Evolutionary conservation across 2,888 invertebrate genomes (phyloP).

Genomic region (Microchrysa polita): DNA sequence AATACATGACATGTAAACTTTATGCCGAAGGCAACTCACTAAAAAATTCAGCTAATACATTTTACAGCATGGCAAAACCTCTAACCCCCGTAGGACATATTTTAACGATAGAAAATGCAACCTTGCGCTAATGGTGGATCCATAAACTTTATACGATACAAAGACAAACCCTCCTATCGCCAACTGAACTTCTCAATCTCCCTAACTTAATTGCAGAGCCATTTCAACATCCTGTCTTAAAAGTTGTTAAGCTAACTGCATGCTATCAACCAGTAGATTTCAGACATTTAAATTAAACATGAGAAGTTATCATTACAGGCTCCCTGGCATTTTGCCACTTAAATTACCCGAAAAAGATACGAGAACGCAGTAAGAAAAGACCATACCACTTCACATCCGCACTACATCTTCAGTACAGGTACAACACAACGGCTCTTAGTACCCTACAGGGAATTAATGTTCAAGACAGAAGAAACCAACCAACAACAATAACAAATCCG

Average conservation of each 20-base stretch:
- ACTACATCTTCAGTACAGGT: background rate
- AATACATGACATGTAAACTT: too few species aligned
- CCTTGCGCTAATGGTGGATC: too few species aligned
- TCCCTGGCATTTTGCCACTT: background rate
- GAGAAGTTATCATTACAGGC: conserved; percentile 3
- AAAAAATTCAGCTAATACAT: too few species aligned
- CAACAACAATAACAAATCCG: conserved; percentile 7
- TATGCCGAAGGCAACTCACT: too few species aligned
- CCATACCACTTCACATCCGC: conserved; percentile 5
- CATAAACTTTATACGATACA: too few species aligned
- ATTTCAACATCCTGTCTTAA: conserved; percentile 13
- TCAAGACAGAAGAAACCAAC: background rate
- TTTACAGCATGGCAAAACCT: too few species aligned
- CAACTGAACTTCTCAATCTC: too few species aligned
- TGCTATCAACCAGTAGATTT: conserved; percentile 22
- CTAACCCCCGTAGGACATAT: too few species aligned
- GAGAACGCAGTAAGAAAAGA: background rate
- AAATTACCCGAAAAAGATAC: background rate
- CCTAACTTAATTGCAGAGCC: background rate
- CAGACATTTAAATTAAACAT: conserved; percentile 26
- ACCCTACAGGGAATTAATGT: background rate
- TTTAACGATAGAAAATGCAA: too few species aligned
- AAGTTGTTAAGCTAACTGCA: background rate
- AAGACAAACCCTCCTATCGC: too few species aligned
- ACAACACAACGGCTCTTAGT: background rate